Evolutionary conservation across 2,888 invertebrate genomes (phyloP), one percentile per base, ranked within the genome.

Genomic region (Camptogramma bilineatum): DNA sequence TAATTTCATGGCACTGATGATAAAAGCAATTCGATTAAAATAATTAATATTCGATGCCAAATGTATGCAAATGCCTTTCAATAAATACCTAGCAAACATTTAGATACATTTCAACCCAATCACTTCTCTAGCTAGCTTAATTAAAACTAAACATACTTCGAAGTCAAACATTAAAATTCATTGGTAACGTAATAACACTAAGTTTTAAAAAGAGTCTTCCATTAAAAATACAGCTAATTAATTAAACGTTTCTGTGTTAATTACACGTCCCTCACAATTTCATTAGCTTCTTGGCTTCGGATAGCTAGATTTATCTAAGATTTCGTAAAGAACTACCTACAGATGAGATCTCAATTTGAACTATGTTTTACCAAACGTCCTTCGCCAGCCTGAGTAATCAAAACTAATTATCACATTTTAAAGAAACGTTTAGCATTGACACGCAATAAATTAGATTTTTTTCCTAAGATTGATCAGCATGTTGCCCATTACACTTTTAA

Each of bases 331-430:
- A 87, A 89, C 87, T 90, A 90, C 83, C 86, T 91, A 91, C 84
- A 80, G 85, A 85, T 93, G 93, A 93, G 93, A 93, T 93, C 93
- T 90, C 82, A 87, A 87, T 91, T 92, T 92, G 90, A 92, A 92
- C 92, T 91, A 87, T 87, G 82, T 81, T 87, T 84, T 81, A 87
- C 81, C 83, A 84, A 90, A 88, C 87, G 85, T 85, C 78, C 82
- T 78, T 76, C 81, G 75, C 74, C 77, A 78, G 81, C 75, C 79
- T 84, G 85, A 84, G 73, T 80, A 78, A 84, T 85, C 87, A 85
- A 86, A 86, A 82, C 81, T 83, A 86, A 87, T 87, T 88, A 91
- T 91, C 91, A 92, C 91, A 90, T 84, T 85, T 80, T 77, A 75
- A 74, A 83, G 79, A 85, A 83, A 87, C 80, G 78, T 84, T 85